A percentile compares a stretch with the other conserved stretches of the same genome.
Conservation (phyloP, 2,113 vertebrate genomes). For the Thymallus thymallus region DNA sequence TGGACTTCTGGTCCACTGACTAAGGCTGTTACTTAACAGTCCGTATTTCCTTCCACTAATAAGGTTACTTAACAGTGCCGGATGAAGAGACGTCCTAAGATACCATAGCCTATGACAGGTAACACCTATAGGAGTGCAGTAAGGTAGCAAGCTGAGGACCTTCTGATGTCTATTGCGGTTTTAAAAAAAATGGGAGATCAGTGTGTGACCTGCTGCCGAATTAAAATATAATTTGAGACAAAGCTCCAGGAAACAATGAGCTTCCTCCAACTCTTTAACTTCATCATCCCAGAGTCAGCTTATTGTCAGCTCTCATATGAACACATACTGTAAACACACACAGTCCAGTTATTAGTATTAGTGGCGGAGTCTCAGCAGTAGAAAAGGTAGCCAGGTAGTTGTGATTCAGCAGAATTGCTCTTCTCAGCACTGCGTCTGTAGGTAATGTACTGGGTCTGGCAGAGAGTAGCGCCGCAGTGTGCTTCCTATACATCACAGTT, state of each 20-base stretch:
- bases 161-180: too few species aligned
- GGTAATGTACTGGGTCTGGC: background rate
- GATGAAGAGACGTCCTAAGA: too few species aligned
- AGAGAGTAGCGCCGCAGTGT: background rate
- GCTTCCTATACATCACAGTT: background rate
- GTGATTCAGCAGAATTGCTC: slow-evolving; percentile 31
- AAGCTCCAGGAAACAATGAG: background rate
- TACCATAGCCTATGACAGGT: too few species aligned
- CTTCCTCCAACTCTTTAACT: background rate
- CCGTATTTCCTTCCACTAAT: too few species aligned
- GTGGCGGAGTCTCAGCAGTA: background rate
- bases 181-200: background rate
- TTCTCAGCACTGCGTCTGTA: background rate
- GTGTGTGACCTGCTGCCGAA: background rate
- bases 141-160: too few species aligned
- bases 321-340: slow-evolving; percentile 3
- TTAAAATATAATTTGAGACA: background rate
- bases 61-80: too few species aligned
- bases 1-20: too few species aligned
- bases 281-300: background rate
- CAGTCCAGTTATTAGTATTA: background rate
- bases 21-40: too few species aligned
- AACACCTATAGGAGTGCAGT: too few species aligned
- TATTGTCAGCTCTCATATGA: too few species aligned
- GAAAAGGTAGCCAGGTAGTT: slow-evolving; percentile 13